phyloP scores from a whole-genome alignment of 1,140 invertebrate species.

The Sitobion miscanthi region DNA sequence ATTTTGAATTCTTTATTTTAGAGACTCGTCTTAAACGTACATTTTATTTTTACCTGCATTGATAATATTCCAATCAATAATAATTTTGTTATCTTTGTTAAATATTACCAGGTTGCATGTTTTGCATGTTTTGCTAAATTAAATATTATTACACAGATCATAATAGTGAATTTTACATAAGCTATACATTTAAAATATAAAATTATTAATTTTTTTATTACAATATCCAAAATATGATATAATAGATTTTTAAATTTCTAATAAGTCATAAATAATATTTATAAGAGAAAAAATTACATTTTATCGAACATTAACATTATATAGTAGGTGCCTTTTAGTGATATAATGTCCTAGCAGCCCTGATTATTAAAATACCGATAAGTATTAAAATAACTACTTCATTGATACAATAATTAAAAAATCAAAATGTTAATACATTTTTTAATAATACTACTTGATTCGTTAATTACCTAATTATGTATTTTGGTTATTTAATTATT shows the following conservation, averaged over 20 bases:
- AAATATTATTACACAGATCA: no score
- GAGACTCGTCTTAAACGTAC: background rate
- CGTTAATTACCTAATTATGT: background rate
- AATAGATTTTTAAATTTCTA: no score
- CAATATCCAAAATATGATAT: no score
- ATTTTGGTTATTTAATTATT: background rate
- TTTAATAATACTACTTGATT: background rate
- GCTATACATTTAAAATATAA: no score
- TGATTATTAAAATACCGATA: no score
- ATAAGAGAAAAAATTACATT: no score
- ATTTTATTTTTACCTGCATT: background rate
- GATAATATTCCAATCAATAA: background rate
- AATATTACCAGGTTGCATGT: no score
- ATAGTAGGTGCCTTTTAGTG: background rate
- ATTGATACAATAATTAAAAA: background rate
- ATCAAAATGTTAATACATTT: background rate
- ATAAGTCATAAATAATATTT: no score
- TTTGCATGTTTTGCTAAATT: no score
- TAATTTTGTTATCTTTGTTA: background rate
- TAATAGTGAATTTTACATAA: no score
- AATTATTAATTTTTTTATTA: no score
- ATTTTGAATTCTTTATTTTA: background rate
- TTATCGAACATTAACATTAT: no score
- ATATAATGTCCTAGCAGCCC: background rate
- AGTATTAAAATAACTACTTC: background rate